Base-by-base conservation (phyloP, 2,888 invertebrate genomes). In the Reticulitermes lucifugus region DNA sequence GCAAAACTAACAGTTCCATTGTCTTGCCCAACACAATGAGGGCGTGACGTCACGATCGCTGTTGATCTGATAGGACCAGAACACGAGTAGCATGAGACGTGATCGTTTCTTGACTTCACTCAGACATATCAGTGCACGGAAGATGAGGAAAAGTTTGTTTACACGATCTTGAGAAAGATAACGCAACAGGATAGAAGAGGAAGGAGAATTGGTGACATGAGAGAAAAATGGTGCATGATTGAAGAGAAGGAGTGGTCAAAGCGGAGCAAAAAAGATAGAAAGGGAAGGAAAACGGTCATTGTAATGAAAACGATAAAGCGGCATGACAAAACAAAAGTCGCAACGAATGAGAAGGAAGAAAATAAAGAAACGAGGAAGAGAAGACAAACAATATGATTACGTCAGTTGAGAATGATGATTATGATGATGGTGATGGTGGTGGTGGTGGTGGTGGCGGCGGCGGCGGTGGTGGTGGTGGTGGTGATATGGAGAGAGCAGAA, bases 1-100 rank as follows among this genome's bases (percentile, higher is more conserved):
- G 25, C 14, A 65, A n/a, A 65, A 65, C 65, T 65, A 65, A 65
- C 65, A 65, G 65, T 65, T 65, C 65, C 65, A 65, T 65, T 65
- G 65, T 65, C 65, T 65, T 65, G 65, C 6, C 65, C 65, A 25
- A 14, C 25, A 65, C 65, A 65, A 65, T 65, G 65, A n/a, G 25
- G 65, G 65, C 65, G 65, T 65, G 65, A 65, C 65, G 65, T 65
- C 65, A 65, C 65, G 65, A 65, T 65, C 65, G 25, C 65, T 25
- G 65, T 65, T 25, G 65, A 65, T 65, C 65, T 65, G 65, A 65
- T 65, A 65, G 65, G 25, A 65, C 65, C 65, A 65, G 65, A 65
- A 65, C 65, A 65, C 65, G 65, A 65, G 65, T 65, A 65, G 65
- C 65, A 5, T n/a, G 25, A n/a, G 65, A 65, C 65, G 65, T 65